Evolutionary conservation across 2,113 vertebrate species (phyloP).

Genomic region (Pelodiscus sinensis): DNA sequence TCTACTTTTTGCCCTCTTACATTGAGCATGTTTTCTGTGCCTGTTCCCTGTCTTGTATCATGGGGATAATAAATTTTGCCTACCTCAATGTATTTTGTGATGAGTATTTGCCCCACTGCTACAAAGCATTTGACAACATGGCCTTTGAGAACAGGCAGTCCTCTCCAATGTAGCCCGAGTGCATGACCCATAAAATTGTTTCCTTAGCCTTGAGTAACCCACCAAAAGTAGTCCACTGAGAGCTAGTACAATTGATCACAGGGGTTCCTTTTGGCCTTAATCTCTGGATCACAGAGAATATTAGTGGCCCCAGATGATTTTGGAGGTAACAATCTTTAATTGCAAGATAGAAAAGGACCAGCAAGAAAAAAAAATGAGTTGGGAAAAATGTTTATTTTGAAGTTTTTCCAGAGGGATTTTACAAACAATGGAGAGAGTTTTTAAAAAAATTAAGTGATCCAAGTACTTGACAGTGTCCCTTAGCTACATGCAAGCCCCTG

Average conservation of each 20-base stretch:
- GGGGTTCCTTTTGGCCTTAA: neutral
- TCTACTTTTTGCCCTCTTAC: no score
- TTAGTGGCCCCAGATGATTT: neutral
- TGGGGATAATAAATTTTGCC: no score
- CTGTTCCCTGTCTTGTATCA: no score
- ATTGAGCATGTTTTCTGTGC: no score
- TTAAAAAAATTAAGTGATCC: slow-evolving; percentile 63
- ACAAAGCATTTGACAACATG: accelerated
- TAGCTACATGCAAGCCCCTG: slow-evolving; percentile 58
- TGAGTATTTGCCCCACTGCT: no score
- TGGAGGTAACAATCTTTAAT: neutral
- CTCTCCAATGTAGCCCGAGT: no score
- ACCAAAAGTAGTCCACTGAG: neutral
- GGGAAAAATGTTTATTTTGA: slow-evolving; percentile 72
- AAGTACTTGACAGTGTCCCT: slow-evolving; percentile 73
- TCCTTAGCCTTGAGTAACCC: no score
- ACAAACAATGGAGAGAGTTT: slow-evolving; percentile 71
- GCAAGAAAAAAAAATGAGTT: slow-evolving; percentile 23
- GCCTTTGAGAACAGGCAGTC: neutral
- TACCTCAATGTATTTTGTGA: no score
- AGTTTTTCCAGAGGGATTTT: slow-evolving; percentile 69
- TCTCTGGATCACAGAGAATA: accelerated
- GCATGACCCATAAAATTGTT: no score
- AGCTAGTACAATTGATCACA: neutral
- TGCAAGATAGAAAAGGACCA: slow-evolving; percentile 10